These are phyloP conservation scores for Laticauda colubrina DNA, from an alignment of 2,113 vertebrate genomes.

Conservation along the genomic window DNA sequence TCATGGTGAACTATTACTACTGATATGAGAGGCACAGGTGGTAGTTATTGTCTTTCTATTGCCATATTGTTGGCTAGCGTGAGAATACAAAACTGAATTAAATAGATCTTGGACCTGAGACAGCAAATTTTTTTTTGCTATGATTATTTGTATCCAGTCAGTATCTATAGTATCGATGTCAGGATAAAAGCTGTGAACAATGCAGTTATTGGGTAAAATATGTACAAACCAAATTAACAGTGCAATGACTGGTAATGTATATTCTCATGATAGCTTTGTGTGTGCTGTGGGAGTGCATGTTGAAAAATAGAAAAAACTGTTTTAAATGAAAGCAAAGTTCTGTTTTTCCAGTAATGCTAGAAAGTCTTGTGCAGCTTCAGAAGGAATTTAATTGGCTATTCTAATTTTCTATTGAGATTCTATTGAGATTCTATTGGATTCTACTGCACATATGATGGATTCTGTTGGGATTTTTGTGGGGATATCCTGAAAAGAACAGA, in stretches of 20 bases:
- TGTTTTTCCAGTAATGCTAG: neutral
- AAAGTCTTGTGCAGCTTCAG: neutral
- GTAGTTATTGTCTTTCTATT: neutral
- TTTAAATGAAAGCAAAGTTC: neutral
- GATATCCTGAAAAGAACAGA: too few relatives aligned
- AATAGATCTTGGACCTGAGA: neutral
- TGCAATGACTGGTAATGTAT: neutral
- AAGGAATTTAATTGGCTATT: neutral
- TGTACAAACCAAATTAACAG: neutral
- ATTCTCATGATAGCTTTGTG: neutral
- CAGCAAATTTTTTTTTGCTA: neutral
- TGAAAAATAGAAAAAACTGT: neutral
- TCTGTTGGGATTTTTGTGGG: too few relatives aligned
- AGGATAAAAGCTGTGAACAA: neutral
- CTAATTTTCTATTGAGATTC: neutral
- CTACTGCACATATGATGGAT: too few relatives aligned
- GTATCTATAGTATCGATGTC: neutral
- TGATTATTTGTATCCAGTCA: neutral
- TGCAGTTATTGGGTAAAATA: neutral
- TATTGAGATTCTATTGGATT: too few relatives aligned
- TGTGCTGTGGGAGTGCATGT: neutral
- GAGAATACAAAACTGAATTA: neutral
- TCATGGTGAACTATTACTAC: neutral
- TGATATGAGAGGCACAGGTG: neutral
- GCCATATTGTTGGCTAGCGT: neutral